A percentile compares a stretch with the other conserved stretches of the same genome.
phyloP scores from a whole-genome alignment of 2,888 invertebrate species.

The Melieria picta region DNA sequence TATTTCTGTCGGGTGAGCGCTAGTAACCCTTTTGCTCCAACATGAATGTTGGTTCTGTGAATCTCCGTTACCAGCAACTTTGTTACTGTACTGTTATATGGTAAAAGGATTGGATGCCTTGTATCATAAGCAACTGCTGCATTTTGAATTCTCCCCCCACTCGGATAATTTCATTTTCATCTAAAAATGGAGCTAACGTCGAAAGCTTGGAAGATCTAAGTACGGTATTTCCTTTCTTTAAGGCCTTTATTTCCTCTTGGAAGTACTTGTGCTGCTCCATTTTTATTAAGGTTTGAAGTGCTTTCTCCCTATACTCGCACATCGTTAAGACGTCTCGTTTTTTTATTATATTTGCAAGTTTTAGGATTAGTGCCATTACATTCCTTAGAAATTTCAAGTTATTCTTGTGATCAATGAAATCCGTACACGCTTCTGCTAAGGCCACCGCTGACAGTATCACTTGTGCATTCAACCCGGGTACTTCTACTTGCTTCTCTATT shows the following conservation, averaged over 20 bases:
- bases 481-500: no score
- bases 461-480: no score
- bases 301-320: no score
- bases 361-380: constrained; percentile 4
- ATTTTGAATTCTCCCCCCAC: constrained; percentile 15
- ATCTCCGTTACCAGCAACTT: constrained; percentile 7
- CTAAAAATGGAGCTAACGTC: constrained; percentile 7
- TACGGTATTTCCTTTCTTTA: neutral
- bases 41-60: constrained; percentile 15
- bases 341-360: constrained; percentile 6
- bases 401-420: constrained; percentile 14
- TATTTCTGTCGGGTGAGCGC: constrained; percentile 20
- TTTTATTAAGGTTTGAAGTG: neutral
- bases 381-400: constrained; percentile 9
- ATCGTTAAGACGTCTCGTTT: constrained; percentile 1
- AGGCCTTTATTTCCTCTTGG: constrained; percentile 2
- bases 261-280: constrained; percentile 2
- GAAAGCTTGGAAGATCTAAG: neutral
- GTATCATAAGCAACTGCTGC: constrained; percentile 5
- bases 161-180: constrained; percentile 17
- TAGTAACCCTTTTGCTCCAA: constrained; percentile 21
- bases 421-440: no score
- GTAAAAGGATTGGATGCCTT: constrained; percentile 1
- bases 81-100: neutral
- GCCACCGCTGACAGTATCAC: no score